Evolutionary conservation across 2,888 invertebrate species (phyloP), one percentile per base, ranked within the genome.

Genomic region (Sympetrum striolatum): DNA sequence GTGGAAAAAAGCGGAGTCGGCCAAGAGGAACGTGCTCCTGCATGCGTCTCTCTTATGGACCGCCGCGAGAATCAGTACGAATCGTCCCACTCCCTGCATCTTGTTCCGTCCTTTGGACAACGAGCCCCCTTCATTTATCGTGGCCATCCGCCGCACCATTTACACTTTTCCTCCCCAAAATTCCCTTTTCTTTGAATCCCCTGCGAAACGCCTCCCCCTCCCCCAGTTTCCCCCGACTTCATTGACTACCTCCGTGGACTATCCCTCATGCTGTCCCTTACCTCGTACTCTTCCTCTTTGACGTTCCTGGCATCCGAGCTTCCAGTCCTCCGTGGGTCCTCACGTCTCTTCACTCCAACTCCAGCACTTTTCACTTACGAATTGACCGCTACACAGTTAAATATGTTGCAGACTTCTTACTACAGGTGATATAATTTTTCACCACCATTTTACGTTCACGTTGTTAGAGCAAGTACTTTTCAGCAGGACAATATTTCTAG

Each of bases 231-330:
- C 35, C 82, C 35, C 37, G 4, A n/a, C 64, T 44, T 82, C 86
- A 86, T 86, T 60, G 86, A 86, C 86, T 86, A n/a, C 86, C 64
- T 39, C 86, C 86, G 60, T 60, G 37, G n/a, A 86, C 86, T 60
- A 86, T 86, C n/a, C 86, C 60, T 86, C 86, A 86, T 86, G 58
- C 86, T 86, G 86, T 86, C 86, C 60, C 58, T 82, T 82, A 31
- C 58, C 53, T 82, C 35, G 53, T 82, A 35, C 82, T 35, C 82
- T 31, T 82, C 82, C 35, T 37, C 39, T 86, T 86, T 86, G 64
- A 86, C 86, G 60, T n/a, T 35, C 39, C 12, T n/a, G 64, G 25
- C 64, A 31, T 73, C n/a, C 73, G 1, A 10, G 25, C 14, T 31
- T 1, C 25, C 25, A 25, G 10, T 60, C 18, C 37, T 60, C 53